Base-by-base conservation (phyloP, 2,888 invertebrate species). In the Chrysolina oricalcia region DNA sequence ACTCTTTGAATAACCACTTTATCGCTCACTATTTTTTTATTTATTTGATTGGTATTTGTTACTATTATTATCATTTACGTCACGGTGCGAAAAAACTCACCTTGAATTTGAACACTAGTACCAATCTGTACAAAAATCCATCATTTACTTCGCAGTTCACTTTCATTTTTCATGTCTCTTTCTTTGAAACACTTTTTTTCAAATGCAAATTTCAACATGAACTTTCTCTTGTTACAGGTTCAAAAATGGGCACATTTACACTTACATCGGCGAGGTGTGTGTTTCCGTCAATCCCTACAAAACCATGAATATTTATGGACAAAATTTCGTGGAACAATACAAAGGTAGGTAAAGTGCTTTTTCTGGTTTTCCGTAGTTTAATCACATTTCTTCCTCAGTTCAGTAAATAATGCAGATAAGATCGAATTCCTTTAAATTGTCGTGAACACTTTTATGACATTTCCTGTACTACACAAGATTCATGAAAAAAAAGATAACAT, bases 281-380 rank as follows among this genome's bases (percentile, higher is more conserved):
- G 97, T 99, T 53, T 98, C 98, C 0, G 96, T 99, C 82, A 99
- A 99, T 90, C 99, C 99, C 0, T 99, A 99, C 91, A 93, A 95
- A 87, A 93, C 92, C 63, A 92, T 98, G 89, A 96, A 97, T 88
- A 97, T 99, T 87, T 99, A 98, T 90, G 96, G 95, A 74, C 90
- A 92, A 70, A 94, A 95, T 80, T 93, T 94, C 86, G 94, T 99
- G 88, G 94, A 95, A 77, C 93, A 96, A 90, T 99, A 98, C 90
- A 95, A 95, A 92, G 94, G 94, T 91, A 89, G 71, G 43, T 67
- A 48, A 43, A 72, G 68, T 68, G 68, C 68, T 67, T 67, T 50
- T 48, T 66, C 10, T 11, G 21, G 23, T 53, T 53, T 53, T 11
- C 2, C 8, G 19, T 53, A n/a, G 13, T 53, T 6, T 19, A 19